Conservation (phyloP, 53 echinoderm and acorn worm species). For the Paracentrotus lividus region DNA sequence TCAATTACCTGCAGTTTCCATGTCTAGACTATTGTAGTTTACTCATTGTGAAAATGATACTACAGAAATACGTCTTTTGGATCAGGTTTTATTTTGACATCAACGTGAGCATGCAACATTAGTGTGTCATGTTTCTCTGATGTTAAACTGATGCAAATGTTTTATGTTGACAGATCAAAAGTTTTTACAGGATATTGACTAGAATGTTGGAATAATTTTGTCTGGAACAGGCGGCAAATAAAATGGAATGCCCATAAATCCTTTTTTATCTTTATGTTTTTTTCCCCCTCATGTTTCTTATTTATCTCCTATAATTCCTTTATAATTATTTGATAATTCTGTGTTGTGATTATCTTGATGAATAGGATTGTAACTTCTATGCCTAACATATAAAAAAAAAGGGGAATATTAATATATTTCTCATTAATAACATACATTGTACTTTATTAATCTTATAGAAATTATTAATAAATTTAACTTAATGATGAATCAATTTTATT, state of each 20-base stretch:
- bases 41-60: constrained; percentile 44
- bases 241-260: background rate
- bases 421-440: background rate
- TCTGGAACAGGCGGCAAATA: background rate
- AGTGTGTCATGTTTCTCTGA: constrained; percentile 50
- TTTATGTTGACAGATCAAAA: constrained; percentile 7
- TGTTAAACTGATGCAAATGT: constrained; percentile 29
- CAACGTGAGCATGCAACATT: constrained; percentile 42
- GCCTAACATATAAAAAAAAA: too few relatives aligned
- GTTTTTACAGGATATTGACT: constrained; percentile 37
- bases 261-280: background rate
- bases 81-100: constrained; percentile 57
- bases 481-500: too few relatives aligned
- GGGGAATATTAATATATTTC: background rate
- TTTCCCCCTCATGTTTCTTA: too few relatives aligned
- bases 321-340: too few relatives aligned
- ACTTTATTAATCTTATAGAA: too few relatives aligned
- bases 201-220: background rate
- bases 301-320: too few relatives aligned
- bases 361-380: too few relatives aligned
- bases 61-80: constrained; percentile 37
- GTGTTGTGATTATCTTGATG: too few relatives aligned
- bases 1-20: background rate
- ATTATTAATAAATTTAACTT: too few relatives aligned
- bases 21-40: background rate